phyloP scores from a whole-genome alignment of 2,113 vertebrate species.

The Rousettus leschenaultii region DNA sequence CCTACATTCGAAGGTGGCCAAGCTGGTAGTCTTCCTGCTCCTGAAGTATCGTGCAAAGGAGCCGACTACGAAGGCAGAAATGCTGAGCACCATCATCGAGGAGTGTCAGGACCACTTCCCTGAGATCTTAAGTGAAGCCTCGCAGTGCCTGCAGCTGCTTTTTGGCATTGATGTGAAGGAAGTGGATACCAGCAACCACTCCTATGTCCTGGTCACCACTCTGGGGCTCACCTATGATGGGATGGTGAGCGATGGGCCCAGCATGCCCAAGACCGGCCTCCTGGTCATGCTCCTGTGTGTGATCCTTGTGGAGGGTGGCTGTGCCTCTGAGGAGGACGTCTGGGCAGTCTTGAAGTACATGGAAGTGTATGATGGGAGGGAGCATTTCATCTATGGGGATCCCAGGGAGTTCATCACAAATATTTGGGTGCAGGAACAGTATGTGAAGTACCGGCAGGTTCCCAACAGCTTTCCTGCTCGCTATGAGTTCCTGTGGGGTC shows the following conservation, averaged over 20 bases:
- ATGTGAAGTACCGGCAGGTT: background rate
- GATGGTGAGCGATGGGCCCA: background rate
- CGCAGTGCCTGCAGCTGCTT: background rate
- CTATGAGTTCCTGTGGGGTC: background rate
- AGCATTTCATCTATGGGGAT: background rate
- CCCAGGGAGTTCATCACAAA: background rate
- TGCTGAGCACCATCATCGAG: background rate
- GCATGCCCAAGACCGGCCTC: background rate
- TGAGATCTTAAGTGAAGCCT: background rate
- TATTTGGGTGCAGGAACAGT: background rate
- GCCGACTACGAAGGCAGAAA: background rate
- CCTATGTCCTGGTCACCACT: background rate
- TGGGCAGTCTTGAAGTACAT: background rate
- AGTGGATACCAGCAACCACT: background rate
- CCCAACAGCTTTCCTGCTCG: background rate
- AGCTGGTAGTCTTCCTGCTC: background rate
- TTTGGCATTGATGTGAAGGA: conserved; percentile 9
- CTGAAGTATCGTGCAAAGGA: background rate
- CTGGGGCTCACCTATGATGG: background rate
- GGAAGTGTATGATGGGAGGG: fast-evolving
- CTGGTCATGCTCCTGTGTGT: background rate
- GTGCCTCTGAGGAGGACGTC: background rate
- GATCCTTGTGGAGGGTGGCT: background rate
- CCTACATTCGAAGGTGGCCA: background rate
- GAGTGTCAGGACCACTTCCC: background rate